phyloP scores from a whole-genome alignment of 2,113 vertebrate species.

The Globicephala melas region DNA sequence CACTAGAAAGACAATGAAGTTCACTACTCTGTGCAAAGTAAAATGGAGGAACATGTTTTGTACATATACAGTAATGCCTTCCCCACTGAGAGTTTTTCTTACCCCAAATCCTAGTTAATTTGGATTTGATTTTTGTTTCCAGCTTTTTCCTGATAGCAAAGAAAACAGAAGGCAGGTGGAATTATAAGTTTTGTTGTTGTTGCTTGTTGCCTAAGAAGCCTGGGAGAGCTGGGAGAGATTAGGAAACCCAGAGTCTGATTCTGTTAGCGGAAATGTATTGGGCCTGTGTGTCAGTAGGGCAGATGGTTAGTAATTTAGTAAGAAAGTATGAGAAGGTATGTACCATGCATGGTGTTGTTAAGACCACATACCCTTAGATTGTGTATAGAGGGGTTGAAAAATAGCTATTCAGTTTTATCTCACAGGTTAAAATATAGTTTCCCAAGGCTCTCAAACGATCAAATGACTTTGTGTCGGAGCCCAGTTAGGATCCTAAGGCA shows the following conservation, averaged over 20 bases:
- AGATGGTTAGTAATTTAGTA: background rate
- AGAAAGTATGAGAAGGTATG: background rate
- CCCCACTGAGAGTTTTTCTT: background rate
- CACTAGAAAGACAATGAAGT: background rate
- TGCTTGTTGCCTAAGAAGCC: background rate
- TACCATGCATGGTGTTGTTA: background rate
- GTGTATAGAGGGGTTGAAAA: background rate
- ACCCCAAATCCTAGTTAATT: background rate
- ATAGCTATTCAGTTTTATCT: background rate
- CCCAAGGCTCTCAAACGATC: background rate
- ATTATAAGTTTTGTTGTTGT: background rate
- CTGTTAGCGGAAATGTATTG: background rate
- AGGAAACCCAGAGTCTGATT: background rate
- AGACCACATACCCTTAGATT: background rate
- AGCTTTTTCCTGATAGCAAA: background rate
- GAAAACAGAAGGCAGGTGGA: background rate
- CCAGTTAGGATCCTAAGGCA: background rate
- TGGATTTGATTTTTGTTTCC: background rate
- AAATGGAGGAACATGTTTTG: background rate
- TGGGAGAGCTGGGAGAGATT: background rate
- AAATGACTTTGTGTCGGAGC: background rate
- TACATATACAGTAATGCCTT: background rate
- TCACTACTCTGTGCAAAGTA: background rate
- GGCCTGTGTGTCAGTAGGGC: background rate
- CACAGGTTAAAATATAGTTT: background rate